phyloP scores from a whole-genome alignment of 2,797 vertebrate genomes.

The Thamnophis elegans region DNA sequence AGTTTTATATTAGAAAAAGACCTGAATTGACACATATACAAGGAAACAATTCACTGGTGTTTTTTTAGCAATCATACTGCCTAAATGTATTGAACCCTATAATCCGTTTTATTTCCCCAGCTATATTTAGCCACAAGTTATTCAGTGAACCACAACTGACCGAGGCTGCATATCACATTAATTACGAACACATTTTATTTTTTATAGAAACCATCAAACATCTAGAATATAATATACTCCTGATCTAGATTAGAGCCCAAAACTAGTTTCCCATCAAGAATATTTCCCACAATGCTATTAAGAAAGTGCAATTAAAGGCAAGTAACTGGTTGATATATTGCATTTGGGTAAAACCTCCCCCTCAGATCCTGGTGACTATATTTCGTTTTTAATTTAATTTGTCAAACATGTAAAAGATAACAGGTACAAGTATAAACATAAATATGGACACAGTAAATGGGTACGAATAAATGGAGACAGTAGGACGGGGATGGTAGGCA shows the following conservation, averaged over 20 bases:
- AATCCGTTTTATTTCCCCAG: background rate
- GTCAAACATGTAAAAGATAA: too few relatives aligned
- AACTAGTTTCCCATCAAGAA: background rate
- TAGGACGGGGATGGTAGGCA: too few relatives aligned
- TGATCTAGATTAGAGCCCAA: background rate
- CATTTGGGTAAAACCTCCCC: background rate
- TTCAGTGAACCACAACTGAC: background rate
- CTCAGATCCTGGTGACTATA: background rate
- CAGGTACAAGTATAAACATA: too few relatives aligned
- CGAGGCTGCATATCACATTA: background rate
- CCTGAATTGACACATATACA: conserved; percentile 40
- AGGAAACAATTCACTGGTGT: conserved; percentile 40
- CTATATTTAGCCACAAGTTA: background rate
- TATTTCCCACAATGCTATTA: background rate
- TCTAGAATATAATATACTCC: background rate
- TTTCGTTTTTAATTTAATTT: too few relatives aligned
- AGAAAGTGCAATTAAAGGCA: background rate
- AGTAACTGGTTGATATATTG: background rate
- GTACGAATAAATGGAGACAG: too few relatives aligned
- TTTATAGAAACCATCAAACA: background rate
- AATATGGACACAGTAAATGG: too few relatives aligned
- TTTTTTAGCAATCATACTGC: conserved; percentile 35
- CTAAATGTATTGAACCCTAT: conserved; percentile 10
- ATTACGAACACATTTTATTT: background rate
- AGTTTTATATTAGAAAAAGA: conserved; percentile 45